A percentile compares a stretch with the other conserved stretches of the same genome.
Evolutionary conservation across 2,888 invertebrate species (phyloP).

Genomic region (Palloptera scutellata): DNA sequence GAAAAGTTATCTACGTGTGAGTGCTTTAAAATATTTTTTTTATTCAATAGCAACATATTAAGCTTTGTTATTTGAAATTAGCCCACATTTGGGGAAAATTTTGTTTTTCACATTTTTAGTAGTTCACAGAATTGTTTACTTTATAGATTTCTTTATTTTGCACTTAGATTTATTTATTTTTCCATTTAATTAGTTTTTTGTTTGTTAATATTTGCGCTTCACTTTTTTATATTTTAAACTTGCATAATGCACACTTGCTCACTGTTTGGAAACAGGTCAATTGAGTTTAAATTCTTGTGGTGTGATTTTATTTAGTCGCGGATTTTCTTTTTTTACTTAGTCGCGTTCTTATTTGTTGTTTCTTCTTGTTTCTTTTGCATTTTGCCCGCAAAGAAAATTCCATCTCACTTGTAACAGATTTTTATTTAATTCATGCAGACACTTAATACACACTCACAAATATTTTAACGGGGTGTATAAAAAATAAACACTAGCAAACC

Average conservation of each 20-base stretch:
- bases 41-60: too few relatives aligned
- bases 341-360: slow-evolving; percentile 22
- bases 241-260: slow-evolving; percentile 21
- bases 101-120: too few relatives aligned
- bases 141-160: too few relatives aligned
- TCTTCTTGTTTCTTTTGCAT: slow-evolving; percentile 19
- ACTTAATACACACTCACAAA: neutral
- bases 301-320: neutral
- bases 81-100: too few relatives aligned
- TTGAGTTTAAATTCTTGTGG: slow-evolving; percentile 39
- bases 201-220: slow-evolving; percentile 16
- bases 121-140: too few relatives aligned
- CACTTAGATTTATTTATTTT: slow-evolving; percentile 21
- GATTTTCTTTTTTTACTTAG: neutral
- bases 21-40: too few relatives aligned
- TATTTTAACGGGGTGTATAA: neutral
- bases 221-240: slow-evolving; percentile 27
- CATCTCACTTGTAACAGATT: neutral
- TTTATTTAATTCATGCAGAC: neutral
- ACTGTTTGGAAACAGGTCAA: slow-evolving; percentile 44
- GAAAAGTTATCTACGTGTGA: too few relatives aligned
- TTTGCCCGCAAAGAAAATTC: too few relatives aligned
- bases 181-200: neutral
- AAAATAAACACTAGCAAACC: neutral
- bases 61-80: too few relatives aligned